A percentile compares a stretch with the other conserved stretches of the same genome.
These are phyloP conservation scores for Eumacrocentrus americanus DNA, from an alignment of 2,888 invertebrate species.

Conservation along the genomic window DNA sequence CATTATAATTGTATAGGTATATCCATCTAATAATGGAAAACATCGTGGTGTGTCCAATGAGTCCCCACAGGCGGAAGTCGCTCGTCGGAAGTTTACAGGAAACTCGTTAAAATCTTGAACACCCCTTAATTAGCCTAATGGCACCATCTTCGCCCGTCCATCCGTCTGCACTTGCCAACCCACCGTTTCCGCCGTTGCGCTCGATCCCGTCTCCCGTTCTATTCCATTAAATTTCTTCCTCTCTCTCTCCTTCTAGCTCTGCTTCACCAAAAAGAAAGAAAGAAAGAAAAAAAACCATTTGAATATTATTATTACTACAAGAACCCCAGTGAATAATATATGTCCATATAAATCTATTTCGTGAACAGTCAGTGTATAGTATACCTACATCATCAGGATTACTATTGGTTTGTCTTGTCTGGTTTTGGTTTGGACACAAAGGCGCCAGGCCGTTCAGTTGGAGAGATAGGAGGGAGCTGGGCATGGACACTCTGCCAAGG, in stretches of 20 bases:
- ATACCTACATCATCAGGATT: neutral
- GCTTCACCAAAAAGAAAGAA: neutral
- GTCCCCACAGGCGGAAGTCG: neutral
- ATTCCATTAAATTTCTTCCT: neutral
- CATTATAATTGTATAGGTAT: neutral
- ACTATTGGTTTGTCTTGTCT: neutral
- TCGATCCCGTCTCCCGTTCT: constrained; percentile 42
- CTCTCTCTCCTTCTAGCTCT: neutral
- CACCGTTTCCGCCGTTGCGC: constrained; percentile 32
- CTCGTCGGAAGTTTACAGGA: constrained; percentile 15
- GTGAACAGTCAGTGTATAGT: no score
- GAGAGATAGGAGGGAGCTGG: neutral
- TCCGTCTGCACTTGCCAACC: constrained; percentile 34
- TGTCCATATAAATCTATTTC: no score
- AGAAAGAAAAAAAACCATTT: no score
- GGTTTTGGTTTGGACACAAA: neutral
- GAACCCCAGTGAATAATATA: no score
- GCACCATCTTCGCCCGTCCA: constrained; percentile 43
- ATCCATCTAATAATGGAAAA: neutral
- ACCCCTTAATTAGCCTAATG: constrained; percentile 50
- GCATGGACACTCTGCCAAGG: neutral
- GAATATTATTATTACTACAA: neutral
- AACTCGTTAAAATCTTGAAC: constrained; percentile 36
- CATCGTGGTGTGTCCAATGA: neutral
- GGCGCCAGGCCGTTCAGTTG: neutral